These are phyloP conservation scores for Macrosiphum euphorbiae DNA, from an alignment of 2,888 invertebrate species.

Conservation along the genomic window DNA sequence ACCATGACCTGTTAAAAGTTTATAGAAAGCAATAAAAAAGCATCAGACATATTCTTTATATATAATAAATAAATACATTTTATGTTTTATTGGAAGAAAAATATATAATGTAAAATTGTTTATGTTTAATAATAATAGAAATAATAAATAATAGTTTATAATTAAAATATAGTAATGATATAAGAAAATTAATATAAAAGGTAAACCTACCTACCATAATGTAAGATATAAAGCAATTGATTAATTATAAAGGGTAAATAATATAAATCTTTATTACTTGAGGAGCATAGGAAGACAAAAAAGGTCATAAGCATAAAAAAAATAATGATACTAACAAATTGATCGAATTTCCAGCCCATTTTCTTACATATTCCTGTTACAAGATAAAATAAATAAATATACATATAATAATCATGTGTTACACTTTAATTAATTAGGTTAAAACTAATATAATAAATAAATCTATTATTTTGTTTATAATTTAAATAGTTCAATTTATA, in stretches of 20 bases:
- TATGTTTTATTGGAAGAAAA: background rate
- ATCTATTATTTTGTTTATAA: background rate
- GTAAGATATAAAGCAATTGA: background rate
- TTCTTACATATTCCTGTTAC: conserved; percentile 58
- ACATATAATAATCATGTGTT: conserved; percentile 6
- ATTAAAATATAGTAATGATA: background rate
- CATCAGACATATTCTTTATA: background rate
- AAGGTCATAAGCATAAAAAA: conserved; percentile 32
- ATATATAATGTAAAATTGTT: background rate
- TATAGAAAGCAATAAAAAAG: background rate
- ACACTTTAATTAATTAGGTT: background rate
- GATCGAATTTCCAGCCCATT: conserved; percentile 29
- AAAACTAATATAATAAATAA: background rate
- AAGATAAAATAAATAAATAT: conserved; percentile 38
- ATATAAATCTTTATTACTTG: conserved; percentile 37
- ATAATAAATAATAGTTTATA: background rate
- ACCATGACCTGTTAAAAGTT: background rate
- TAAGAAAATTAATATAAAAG: background rate
- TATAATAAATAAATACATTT: background rate
- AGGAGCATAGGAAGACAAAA: conserved; percentile 44
- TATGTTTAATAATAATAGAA: background rate
- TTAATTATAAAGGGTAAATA: conserved; percentile 26
- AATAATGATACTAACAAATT: conserved; percentile 31
- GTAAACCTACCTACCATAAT: background rate
- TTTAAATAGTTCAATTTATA: background rate